phyloP scores from a whole-genome alignment of 2,888 invertebrate genomes.

The Cerastoderma edule region DNA sequence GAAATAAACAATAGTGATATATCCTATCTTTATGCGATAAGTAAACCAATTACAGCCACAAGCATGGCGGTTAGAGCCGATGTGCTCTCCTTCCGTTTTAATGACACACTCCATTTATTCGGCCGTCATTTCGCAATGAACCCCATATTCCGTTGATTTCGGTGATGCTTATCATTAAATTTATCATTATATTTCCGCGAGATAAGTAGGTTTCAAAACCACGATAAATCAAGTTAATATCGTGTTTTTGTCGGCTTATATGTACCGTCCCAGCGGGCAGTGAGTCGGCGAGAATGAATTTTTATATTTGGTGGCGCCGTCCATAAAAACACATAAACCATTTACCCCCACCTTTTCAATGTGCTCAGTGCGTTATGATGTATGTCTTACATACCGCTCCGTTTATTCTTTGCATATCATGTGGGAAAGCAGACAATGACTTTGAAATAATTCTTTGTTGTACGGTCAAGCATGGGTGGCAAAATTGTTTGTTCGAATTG shows the following conservation, averaged over 20 bases:
- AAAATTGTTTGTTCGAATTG: not conserved
- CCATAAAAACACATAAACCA: constrained; percentile 20
- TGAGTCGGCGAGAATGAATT: constrained; percentile 35
- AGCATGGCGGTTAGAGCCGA: too few relatives aligned
- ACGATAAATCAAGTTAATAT: constrained; percentile 52
- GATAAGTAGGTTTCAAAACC: constrained; percentile 51
- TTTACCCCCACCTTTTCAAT: not conserved
- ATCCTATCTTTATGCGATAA: too few relatives aligned
- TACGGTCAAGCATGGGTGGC: not conserved
- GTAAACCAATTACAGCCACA: too few relatives aligned
- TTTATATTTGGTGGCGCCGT: constrained; percentile 51
- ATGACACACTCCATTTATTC: constrained; percentile 40
- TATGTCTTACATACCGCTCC: not conserved
- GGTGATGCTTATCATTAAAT: constrained; percentile 42
- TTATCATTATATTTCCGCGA: constrained; percentile 51
- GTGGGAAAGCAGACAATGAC: not conserved
- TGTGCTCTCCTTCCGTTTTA: constrained; percentile 19
- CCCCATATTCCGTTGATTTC: constrained; percentile 22
- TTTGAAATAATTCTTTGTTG: not conserved
- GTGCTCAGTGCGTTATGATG: too few relatives aligned
- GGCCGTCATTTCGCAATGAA: constrained; percentile 22
- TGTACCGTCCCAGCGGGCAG: constrained; percentile 41
- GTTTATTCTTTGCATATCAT: not conserved
- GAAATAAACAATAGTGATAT: too few relatives aligned
- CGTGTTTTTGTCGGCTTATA: constrained; percentile 55